A percentile compares a stretch with the other conserved stretches of the same genome.
Evolutionary conservation across 2,113 vertebrate genomes (phyloP).

Genomic region (Columbina picui): DNA sequence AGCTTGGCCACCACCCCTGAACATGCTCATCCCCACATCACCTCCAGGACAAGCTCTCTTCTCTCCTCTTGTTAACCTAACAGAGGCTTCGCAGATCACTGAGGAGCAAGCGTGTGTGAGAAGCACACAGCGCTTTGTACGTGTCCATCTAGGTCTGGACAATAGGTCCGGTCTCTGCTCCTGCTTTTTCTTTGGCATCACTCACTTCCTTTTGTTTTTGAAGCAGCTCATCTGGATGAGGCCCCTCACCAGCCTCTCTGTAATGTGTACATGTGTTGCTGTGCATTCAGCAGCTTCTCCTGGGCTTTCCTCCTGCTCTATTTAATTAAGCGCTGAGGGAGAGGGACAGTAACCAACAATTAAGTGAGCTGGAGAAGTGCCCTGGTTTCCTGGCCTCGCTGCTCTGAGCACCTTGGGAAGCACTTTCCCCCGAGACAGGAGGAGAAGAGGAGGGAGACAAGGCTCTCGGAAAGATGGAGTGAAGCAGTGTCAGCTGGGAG

Average conservation of each 20-base stretch:
- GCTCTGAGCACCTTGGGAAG: not conserved
- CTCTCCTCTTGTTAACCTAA: not conserved
- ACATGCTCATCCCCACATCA: not conserved
- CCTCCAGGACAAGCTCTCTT: not conserved
- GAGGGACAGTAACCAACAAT: slow-evolving; percentile 54
- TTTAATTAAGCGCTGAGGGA: slow-evolving; percentile 53
- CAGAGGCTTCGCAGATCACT: not conserved
- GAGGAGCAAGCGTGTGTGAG: not conserved
- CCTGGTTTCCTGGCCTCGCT: slow-evolving; percentile 38
- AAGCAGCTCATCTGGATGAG: not conserved
- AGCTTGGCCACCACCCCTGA: not conserved
- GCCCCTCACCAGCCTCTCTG: not conserved
- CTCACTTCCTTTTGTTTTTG: not conserved
- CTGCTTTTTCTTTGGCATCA: not conserved
- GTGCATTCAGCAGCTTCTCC: slow-evolving; percentile 42
- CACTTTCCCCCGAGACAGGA: not conserved
- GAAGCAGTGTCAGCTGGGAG: not conserved
- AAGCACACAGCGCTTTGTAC: accelerated
- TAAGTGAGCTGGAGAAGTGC: slow-evolving; percentile 51
- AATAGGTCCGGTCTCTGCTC: not conserved
- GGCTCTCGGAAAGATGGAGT: not conserved
- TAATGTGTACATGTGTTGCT: not conserved
- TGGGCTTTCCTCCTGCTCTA: slow-evolving; percentile 56
- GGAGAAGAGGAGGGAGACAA: not conserved
- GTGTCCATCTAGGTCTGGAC: not conserved